Conservation (phyloP, 2,888 invertebrate genomes). For the Ditula angustiorana region DNA sequence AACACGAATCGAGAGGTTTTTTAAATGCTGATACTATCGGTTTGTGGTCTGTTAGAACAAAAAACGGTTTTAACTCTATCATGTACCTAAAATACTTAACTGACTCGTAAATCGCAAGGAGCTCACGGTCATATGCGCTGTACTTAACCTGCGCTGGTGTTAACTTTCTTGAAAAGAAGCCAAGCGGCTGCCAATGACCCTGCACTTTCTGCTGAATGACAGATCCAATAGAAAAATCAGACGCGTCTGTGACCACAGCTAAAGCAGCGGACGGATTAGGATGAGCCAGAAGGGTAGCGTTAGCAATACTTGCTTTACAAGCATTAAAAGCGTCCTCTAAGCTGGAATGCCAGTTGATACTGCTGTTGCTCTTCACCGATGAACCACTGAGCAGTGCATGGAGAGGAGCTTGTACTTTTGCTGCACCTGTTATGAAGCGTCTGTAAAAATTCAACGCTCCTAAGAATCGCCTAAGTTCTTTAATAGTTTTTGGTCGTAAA, state of each 20-base stretch:
- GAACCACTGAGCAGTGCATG: conserved; percentile 43
- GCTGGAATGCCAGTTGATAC: conserved; percentile 40
- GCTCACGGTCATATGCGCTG: conserved; percentile 57
- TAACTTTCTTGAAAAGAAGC: conserved; percentile 53
- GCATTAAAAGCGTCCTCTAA: conserved; percentile 39
- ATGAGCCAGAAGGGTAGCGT: conserved; percentile 47
- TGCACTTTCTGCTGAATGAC: conserved; percentile 51
- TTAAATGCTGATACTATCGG: no score
- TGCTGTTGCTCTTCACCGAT: conserved; percentile 40
- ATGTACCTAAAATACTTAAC: no score
- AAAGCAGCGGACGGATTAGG: conserved; percentile 46
- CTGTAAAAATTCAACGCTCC: conserved; percentile 47
- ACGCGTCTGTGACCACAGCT: conserved; percentile 53
- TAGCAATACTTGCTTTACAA: conserved; percentile 44
- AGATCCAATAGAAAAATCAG: conserved; percentile 54
- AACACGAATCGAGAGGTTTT: neutral
- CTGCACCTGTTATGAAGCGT: conserved; percentile 52
- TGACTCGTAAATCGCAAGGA: conserved; percentile 54
- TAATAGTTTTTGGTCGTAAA: conserved; percentile 37
- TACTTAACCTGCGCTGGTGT: conserved; percentile 48
- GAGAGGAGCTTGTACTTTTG: conserved; percentile 50
- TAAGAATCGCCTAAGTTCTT: conserved; percentile 32
- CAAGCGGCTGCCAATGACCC: conserved; percentile 50
- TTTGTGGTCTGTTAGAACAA: no score
- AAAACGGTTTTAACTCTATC: no score